Evolutionary conservation across 1,140 invertebrate genomes (phyloP).

Genomic region (Caenorhabditis latens): DNA sequence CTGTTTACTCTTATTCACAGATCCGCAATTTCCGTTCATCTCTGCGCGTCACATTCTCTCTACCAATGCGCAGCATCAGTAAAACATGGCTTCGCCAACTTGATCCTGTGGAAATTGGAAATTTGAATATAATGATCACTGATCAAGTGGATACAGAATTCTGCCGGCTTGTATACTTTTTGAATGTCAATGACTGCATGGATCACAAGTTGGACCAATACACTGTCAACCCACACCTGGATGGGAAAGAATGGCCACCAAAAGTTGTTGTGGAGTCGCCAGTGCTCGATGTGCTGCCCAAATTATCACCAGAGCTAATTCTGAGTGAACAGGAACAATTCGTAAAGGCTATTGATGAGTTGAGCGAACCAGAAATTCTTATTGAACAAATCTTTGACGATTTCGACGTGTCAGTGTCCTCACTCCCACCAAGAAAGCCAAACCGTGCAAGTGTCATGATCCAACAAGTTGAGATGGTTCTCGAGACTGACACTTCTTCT

Average conservation of each 20-base stretch:
- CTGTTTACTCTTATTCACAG: neutral
- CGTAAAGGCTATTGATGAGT: too few species aligned
- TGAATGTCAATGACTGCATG: neutral
- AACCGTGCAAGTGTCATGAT: conserved; percentile 13
- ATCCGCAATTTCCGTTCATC: neutral
- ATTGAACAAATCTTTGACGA: conserved; percentile 29
- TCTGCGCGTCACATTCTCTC: neutral
- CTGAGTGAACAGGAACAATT: too few species aligned
- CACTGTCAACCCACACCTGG: neutral
- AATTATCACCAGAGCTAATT: too few species aligned
- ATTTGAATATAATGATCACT: conserved; percentile 18
- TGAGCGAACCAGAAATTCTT: conserved; percentile 1
- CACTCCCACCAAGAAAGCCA: neutral
- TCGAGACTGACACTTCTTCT: neutral
- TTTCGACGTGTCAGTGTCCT: neutral
- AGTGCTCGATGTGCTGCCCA: too few species aligned
- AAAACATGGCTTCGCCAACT: conserved; percentile 4
- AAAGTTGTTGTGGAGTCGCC: neutral
- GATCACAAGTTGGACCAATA: neutral
- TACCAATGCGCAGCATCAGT: neutral
- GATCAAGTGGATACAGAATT: conserved; percentile 18
- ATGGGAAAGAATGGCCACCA: neutral
- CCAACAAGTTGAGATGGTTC: conserved; percentile 48
- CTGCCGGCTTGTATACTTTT: neutral
- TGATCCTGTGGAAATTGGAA: conserved; percentile 3